Base-by-base conservation (phyloP, 1,140 invertebrate species). In the Pseudomyrmex cubaensis region DNA sequence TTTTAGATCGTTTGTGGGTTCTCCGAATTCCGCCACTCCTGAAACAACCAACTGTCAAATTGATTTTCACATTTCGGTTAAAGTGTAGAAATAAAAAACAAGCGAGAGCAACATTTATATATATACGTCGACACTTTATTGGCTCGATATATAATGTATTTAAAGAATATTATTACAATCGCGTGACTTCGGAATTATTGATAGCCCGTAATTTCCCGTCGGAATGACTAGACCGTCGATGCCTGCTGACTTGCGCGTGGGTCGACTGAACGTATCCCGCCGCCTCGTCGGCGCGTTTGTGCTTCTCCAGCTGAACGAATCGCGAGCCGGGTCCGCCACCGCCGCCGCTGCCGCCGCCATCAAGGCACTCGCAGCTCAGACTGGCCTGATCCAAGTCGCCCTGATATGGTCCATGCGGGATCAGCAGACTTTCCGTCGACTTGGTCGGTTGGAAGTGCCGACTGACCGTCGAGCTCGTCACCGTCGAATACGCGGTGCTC, bases 391-490 rank as follows among this genome's bases (percentile, higher is more conserved):
- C 96, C 0, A 93, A 20, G 83, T 96, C 96, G 2, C 73, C 64
- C 0, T 96, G 96, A 46, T 95, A 95, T 48, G 94, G 94, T 2
- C 66, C 66, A 61, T 95, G 94, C 1, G 96, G 95, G 4, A 96
- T 95, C 15, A 97, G 93, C 13, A 97, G 93, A 89, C 96, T 97
- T 91, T 97, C 97, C 0, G 97, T 97, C 2, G 97, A 97, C 92
- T 97, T 97, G 2, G 96, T 97, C 4, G 96, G 95, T 89, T 94
- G 96, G 90, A 94, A 95, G 44, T 95, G 96, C 89, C 91, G 92
- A 90, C 89, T 90, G 66, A 59, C 44, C 1, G 76, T 80, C 89
- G 95, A 90, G 76, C 93, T 94, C 74, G 93, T 89, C 83, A 94
- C 62, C 2, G 74, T 67, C 2, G 85, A 87, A n/a, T 87, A 91